Evolutionary conservation across 2,888 invertebrate genomes (phyloP), one percentile per base, ranked within the genome.

Genomic region (Acanthosepion pharaonis): DNA sequence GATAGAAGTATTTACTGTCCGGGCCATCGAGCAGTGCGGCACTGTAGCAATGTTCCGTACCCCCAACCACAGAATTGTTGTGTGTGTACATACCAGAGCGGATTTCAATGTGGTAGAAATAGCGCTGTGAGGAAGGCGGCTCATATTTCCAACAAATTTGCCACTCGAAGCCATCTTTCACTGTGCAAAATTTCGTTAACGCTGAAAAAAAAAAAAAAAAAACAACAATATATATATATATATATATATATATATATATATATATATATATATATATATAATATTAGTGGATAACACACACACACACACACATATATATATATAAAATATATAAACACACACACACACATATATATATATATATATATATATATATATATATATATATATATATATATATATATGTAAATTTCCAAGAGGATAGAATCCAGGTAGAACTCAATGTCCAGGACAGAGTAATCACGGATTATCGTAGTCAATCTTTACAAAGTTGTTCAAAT

Each of bases 1-100:
- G 48, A 51, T 92, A 92, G 49, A 25, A 92, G 51, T 48, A 92
- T 28, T 23, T 23, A 42, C 51, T 49, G 42, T 15, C 6, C 49
- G 25, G 20, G 51, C n/a, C 42, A 42, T 92, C 92, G 23, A 48
- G 49, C 4, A 20, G 51, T 33, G 92, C 23, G 9, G 49, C 48
- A 92, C 28, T 92, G 92, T 92, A 92, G 92, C 92, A 92, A 42
- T 49, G 23, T 92, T 92, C 92, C 25, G 92, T 42, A 42, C 92
- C 92, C 25, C 49, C 92, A 5, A 28, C 23, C 11, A 92, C 48
- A 15, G 42, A 49, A 49, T 92, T 92, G 51, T 51, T 48, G 51
- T 92, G 92, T 28, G 48, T 48, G 48, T 92, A 92, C 0, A 20
- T 28, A 49, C 15, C 49, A 20, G 48, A 23, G 48, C 92, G 92